These are phyloP conservation scores for Drosophila multiciliata DNA, from an alignment of 2,888 invertebrate species.

Conservation along the genomic window DNA sequence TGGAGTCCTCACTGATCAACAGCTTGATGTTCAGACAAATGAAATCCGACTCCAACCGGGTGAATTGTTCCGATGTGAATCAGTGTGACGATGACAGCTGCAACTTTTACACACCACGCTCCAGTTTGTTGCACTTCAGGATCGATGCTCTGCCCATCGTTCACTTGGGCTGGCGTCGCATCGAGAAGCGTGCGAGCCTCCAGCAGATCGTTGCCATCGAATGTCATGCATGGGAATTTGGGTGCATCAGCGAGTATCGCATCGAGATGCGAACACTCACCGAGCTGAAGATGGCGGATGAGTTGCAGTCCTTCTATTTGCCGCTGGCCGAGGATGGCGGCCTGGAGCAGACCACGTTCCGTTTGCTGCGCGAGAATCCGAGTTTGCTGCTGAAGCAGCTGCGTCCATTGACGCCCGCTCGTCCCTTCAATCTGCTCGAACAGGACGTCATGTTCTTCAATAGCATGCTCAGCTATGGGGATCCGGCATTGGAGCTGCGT, in stretches of 20 bases:
- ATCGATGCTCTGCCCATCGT: conserved; percentile 26
- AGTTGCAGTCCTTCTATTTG: conserved; percentile 74
- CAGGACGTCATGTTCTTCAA: conserved; percentile 82
- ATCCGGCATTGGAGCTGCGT: conserved; percentile 12
- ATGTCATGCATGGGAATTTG: conserved; percentile 30
- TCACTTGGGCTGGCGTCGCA: conserved; percentile 5
- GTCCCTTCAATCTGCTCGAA: conserved; percentile 80
- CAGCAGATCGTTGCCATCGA: background rate
- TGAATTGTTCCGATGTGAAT: background rate
- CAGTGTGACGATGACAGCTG: conserved; percentile 9
- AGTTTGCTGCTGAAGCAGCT: conserved; percentile 70
- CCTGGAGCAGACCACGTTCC: conserved; percentile 77
- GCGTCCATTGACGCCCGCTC: conserved; percentile 53
- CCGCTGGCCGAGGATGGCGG: conserved; percentile 48
- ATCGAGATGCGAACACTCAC: conserved; percentile 75
- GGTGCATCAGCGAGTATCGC: conserved; percentile 69
- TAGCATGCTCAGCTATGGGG: conserved; percentile 47
- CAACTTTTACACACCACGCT: conserved; percentile 59
- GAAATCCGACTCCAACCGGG: background rate
- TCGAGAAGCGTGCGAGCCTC: conserved; percentile 1
- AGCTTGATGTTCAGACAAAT: background rate
- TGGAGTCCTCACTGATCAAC: conserved; percentile 69
- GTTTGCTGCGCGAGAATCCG: conserved; percentile 74
- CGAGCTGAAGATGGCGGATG: conserved; percentile 72
- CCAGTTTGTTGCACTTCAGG: background rate